These are phyloP conservation scores for Pangasius larnaudii DNA, from an alignment of 2,797 vertebrate genomes.

Conservation along the genomic window DNA sequence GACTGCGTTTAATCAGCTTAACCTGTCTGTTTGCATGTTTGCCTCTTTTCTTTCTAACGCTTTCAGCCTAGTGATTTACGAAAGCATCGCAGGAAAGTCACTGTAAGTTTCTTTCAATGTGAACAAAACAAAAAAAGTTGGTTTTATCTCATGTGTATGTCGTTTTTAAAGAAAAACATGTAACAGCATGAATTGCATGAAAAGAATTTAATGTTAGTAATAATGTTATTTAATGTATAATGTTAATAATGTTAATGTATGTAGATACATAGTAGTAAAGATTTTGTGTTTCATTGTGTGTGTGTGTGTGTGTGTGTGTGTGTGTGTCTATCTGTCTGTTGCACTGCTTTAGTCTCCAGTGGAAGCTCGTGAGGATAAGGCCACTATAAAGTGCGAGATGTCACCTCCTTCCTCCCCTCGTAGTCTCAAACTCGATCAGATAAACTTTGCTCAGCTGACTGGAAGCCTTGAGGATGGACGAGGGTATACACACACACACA, in stretches of 20 bases:
- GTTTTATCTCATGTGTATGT: neutral
- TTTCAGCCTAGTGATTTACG: slow-evolving; percentile 93
- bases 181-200: neutral
- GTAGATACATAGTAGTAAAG: neutral
- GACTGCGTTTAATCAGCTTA: slow-evolving; percentile 55
- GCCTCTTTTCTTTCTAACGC: slow-evolving; percentile 61
- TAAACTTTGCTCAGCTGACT: slow-evolving; percentile 86
- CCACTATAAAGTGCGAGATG: slow-evolving; percentile 96
- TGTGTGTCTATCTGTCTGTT: neutral
- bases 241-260: too few species aligned
- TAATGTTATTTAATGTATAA: too few species aligned
- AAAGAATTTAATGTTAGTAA: neutral
- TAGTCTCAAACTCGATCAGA: slow-evolving; percentile 87
- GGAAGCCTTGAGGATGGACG: slow-evolving; percentile 92
- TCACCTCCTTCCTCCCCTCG: slow-evolving; percentile 94
- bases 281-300: neutral
- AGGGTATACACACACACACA: slow-evolving; percentile 73
- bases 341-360: slow-evolving; percentile 85
- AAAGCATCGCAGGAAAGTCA: slow-evolving; percentile 94
- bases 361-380: slow-evolving; percentile 92
- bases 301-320: slow-evolving; percentile 26
- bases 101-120: slow-evolving; percentile 78
- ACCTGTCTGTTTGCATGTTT: slow-evolving; percentile 67
- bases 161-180: neutral
- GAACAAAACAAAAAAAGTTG: neutral